Evolutionary conservation across 2,888 invertebrate species (phyloP).

Genomic region (Apamea epomidion): DNA sequence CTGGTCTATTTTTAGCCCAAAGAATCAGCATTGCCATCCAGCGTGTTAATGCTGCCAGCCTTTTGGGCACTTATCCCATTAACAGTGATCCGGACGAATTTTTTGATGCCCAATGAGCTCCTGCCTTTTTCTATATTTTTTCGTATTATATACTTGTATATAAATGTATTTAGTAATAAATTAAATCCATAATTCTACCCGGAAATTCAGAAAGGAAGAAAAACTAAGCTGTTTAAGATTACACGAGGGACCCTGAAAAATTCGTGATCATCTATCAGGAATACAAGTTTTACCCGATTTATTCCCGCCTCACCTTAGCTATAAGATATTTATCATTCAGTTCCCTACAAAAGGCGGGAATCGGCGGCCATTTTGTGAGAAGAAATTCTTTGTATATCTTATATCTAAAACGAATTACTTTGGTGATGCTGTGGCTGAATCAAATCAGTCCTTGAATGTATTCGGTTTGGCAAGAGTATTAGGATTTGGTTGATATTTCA

Average conservation of each 20-base stretch:
- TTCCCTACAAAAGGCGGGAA: conserved; percentile 60
- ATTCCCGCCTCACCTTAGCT: conserved; percentile 58
- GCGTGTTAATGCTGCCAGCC: too few species aligned
- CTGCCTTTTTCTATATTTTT: too few species aligned
- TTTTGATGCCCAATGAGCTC: too few species aligned
- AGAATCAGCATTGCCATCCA: too few species aligned
- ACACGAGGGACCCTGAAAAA: conserved; percentile 59
- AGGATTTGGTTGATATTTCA: conserved; percentile 6
- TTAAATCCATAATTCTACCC: conserved; percentile 19
- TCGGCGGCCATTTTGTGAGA: conserved; percentile 52
- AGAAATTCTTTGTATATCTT: conserved; percentile 44
- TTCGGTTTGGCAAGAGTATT: conserved; percentile 26
- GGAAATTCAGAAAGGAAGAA: conserved; percentile 31
- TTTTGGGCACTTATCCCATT: too few species aligned
- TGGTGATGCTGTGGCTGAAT: conserved; percentile 35
- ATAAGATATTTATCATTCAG: conserved; percentile 66
- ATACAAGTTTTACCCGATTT: conserved; percentile 64
- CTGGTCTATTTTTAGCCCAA: too few species aligned
- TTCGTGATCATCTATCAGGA: conserved; percentile 69
- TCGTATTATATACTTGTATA: too few species aligned
- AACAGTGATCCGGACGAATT: too few species aligned
- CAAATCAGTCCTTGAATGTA: conserved; percentile 31
- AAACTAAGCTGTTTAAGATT: conserved; percentile 41
- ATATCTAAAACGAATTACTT: conserved; percentile 51
- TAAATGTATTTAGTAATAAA: too few species aligned